A percentile compares a stretch with the other conserved stretches of the same genome.
These are phyloP conservation scores for Nyleta sp. DNA, from an alignment of 2,888 invertebrate species.

Conservation along the genomic window DNA sequence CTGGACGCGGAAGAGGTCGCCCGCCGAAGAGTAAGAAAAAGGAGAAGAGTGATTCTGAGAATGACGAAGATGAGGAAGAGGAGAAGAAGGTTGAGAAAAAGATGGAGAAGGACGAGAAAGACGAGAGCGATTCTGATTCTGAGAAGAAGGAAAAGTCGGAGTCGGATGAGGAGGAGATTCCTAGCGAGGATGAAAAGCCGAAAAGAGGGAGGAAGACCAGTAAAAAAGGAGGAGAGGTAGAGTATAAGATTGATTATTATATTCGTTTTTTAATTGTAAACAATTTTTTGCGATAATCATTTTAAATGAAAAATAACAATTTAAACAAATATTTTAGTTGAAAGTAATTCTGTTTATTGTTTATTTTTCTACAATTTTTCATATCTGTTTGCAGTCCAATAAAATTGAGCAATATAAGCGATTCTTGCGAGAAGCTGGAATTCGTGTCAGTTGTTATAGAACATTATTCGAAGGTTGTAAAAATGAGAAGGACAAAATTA, in stretches of 20 bases:
- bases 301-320: not conserved
- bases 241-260: too few species aligned
- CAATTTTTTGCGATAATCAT: too few species aligned
- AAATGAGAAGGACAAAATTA: slow-evolving; percentile 70
- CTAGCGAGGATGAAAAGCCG: not conserved
- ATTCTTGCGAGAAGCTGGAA: slow-evolving; percentile 74
- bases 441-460: slow-evolving; percentile 73
- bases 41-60: slow-evolving; percentile 58
- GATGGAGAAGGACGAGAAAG: slow-evolving; percentile 39
- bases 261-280: too few species aligned
- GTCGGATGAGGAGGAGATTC: too few species aligned
- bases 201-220: not conserved
- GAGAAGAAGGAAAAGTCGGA: slow-evolving; percentile 43
- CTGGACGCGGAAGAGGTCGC: slow-evolving; percentile 65
- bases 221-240: not conserved
- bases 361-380: not conserved
- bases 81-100: slow-evolving; percentile 60
- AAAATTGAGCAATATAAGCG: slow-evolving; percentile 73
- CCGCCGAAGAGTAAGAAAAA: slow-evolving; percentile 65
- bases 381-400: slow-evolving; percentile 65
- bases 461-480: slow-evolving; percentile 74
- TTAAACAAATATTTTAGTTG: not conserved
- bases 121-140: slow-evolving; percentile 53
- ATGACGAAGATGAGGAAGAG: slow-evolving; percentile 62
- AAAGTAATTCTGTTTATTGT: not conserved